Evolutionary conservation across 2,888 invertebrate genomes (phyloP), one percentile per base, ranked within the genome.

Genomic region (Meteorus colon): DNA sequence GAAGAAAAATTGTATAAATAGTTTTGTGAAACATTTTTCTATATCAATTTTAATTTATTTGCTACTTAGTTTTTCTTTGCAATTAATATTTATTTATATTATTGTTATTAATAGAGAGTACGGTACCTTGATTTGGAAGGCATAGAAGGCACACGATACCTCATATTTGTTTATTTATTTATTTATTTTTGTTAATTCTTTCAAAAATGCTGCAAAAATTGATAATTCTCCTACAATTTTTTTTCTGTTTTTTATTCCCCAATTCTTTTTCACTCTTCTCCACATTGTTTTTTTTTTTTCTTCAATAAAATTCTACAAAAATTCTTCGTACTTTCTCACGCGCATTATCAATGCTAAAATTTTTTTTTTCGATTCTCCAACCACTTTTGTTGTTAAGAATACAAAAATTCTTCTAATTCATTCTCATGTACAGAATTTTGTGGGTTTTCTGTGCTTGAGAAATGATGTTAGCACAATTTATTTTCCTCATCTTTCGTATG

Each of bases 101-200:
- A 24, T 65, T 63, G 8, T 5, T 34, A 65, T 41, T n/a, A 16
- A 31, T n/a, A 63, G 63, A 65, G 34, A 34, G 65, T 37, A 37
- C 34, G 41, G 69, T 70, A 59, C 69, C 34, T 70, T 37, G 41
- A 62, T 41, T 82, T 83, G 84, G 84, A 86, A 86, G 85, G 85
- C 86, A 84, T 83, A 86, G 83, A 86, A 86, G 86, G 86, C 86
- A 86, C 86, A 81, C 81, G 85, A 83, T 84, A 85, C 84, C 81
- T 79, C 83, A 80, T 79, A 78, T 78, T 79, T 79, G 78, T 80
- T 41, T 41, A 12, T 69, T 48, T 73, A 74, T 73, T 75, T 76
- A 66, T 74, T 70, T 73, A 78, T 78, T 75, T 75, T 60, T 73
- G 73, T 71, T 55, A 19, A 19, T 45, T 48, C 4, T 48, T 73